Evolutionary conservation across 2,888 invertebrate species (phyloP), one percentile per base, ranked within the genome.

Genomic region (Temnothorax ravouxi): DNA sequence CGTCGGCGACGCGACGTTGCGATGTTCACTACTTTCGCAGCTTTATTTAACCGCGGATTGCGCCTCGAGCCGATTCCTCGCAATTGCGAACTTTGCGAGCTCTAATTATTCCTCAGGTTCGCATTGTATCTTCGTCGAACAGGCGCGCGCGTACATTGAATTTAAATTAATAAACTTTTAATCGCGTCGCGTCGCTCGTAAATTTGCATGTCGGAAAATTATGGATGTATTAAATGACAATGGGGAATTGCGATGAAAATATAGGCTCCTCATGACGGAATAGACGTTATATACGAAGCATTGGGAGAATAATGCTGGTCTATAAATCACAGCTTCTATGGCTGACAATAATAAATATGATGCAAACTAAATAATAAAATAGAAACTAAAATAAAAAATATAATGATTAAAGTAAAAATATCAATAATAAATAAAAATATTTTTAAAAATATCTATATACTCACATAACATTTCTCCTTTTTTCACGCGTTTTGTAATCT

Each of bases 181-280:
- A 79, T 79, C 79, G 67, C 75, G 64, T 62, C 62, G 62, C 21
- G 21, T 21, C 67, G 54, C 29, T 44, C 69, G 71, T 79, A 56
- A 71, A 86, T 84, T 82, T 59, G 52, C 82, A 75, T 59, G 54
- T 52, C 77, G 79, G 47, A 62, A 82, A 88, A 86, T 88, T 88
- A 80, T 59, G 86, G 62, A 71, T 56, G 41, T 77, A 54, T 79
- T 69, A 56, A 44, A 47, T 29, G 66, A 54, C 56, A 79, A 71
- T 47, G 15, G 75, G n/a, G 34, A 34, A 76, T 18, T 41, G 75
- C 62, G 34, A 76, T 64, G 64, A 64, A 64, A 76, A 76, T 76
- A 21, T 47, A 18, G 1, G 11, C 34, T 38, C 5, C 21, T 72
- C 38, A 2, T 38, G 62, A 11, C 21, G 15, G 34, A 62, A 15